Base-by-base conservation (phyloP, 1,140 invertebrate species). In the Papilio glaucus region DNA sequence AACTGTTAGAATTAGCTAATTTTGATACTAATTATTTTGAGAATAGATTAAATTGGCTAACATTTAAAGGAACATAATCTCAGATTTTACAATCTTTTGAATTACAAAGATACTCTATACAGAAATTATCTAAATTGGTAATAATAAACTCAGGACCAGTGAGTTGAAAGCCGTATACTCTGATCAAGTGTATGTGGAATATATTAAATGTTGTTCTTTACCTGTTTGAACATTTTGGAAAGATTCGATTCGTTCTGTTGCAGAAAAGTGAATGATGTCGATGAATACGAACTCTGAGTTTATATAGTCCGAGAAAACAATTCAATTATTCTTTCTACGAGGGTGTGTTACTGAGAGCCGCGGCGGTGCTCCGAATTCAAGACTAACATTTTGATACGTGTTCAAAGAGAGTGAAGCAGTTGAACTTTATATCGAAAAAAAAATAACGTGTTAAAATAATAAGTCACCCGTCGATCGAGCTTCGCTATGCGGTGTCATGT, bases 221-320 rank as follows among this genome's bases (percentile, higher is more conserved):
- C 89, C 88, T 88, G 87, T 71, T 90, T 91, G 82, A 83, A 89
- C 89, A 91, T 91, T 78, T 82, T 73, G 63, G 71, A 78, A 82
- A 71, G 67, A 68, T 81, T 75, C 78, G 74, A 72, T 65, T 76
- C 78, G 72, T 60, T 42, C 76, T 63, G 72, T 76, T 76, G 74
- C 62, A 71, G 80, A 41, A 72, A 73, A 72, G 80, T 74, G 77
- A 86, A 83, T 89, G 87, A 86, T 89, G 78, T 70, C 60, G 62
- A 65, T 73, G 29, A 45, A 57, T 33, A 24, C 9, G 37, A 75
- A 71, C 24, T 53, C 21, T 33, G 67, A 72, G 74, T 85, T 86
- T 91, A 91, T 87, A 90, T 91, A 91, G 79, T 75, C 72, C 73
- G 61, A 77, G 75, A 77, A 72, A 81, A 72, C 77, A 72, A 77